Evolutionary conservation across 2,113 vertebrate genomes (phyloP).

Genomic region (Hippocampus barbouri): DNA sequence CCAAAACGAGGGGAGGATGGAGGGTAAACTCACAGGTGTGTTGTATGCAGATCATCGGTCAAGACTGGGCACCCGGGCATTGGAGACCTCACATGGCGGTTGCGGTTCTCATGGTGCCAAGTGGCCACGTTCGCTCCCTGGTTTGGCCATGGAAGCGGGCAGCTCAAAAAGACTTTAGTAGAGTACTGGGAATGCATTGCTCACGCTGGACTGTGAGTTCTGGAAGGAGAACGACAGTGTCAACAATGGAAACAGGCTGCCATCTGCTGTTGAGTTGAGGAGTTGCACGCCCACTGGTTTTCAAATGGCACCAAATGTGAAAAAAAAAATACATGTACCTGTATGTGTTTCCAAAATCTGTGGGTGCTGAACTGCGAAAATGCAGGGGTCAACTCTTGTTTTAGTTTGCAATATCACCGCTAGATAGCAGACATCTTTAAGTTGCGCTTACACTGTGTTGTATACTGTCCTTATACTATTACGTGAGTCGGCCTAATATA

Average conservation of each 20-base stretch:
- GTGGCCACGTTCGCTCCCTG: slow-evolving; percentile 69
- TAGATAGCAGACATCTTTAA: too few relatives aligned
- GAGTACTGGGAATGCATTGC: slow-evolving; percentile 75
- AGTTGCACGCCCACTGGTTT: slow-evolving; percentile 11
- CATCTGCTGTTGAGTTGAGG: slow-evolving; percentile 65
- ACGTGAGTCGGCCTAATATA: too few relatives aligned
- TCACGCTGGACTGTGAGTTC: slow-evolving; percentile 67
- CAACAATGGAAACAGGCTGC: slow-evolving; percentile 75
- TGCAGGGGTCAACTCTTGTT: too few relatives aligned
- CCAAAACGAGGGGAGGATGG: slow-evolving; percentile 20
- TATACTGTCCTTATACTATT: too few relatives aligned
- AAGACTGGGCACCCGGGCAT: slow-evolving; percentile 58
- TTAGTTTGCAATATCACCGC: too few relatives aligned
- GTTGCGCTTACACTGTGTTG: too few relatives aligned
- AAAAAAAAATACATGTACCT: too few relatives aligned
- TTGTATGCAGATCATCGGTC: slow-evolving; percentile 42
- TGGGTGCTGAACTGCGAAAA: too few relatives aligned
- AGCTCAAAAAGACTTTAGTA: slow-evolving; percentile 68
- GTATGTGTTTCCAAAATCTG: too few relatives aligned
- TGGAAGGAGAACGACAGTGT: slow-evolving; percentile 60
- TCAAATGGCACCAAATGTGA: neutral
- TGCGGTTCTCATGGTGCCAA: slow-evolving; percentile 63
- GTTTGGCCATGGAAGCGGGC: slow-evolving; percentile 56
- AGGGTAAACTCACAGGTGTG: slow-evolving; percentile 47
- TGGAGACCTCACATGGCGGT: slow-evolving; percentile 74